phyloP scores from a whole-genome alignment of 2,113 vertebrate genomes.

The Microcebus murinus region DNA sequence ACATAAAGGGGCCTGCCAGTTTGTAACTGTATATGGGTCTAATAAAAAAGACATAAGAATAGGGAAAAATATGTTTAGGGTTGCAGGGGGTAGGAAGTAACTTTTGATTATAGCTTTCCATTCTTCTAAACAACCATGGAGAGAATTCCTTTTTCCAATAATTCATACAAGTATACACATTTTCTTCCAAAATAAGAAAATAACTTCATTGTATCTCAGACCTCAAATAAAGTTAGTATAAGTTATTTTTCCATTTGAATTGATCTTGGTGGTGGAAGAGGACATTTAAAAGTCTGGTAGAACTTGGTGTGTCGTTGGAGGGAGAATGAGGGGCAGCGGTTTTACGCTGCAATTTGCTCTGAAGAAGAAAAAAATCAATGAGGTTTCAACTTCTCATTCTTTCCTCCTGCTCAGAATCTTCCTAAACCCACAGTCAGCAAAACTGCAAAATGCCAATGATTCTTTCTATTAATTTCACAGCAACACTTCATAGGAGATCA shows the following conservation, averaged over 20 bases:
- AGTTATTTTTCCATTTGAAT: constrained; percentile 30
- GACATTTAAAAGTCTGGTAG: not conserved
- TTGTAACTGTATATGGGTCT: not conserved
- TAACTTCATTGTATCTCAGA: constrained; percentile 16
- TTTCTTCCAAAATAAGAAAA: constrained; percentile 51
- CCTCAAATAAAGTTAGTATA: constrained; percentile 6
- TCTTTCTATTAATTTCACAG: constrained; percentile 57
- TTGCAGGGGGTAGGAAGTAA: not conserved
- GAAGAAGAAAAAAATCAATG: constrained; percentile 1
- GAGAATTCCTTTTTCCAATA: not conserved
- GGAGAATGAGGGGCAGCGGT: not conserved
- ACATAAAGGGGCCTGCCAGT: not conserved
- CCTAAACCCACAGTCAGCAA: constrained; percentile 10
- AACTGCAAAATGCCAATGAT: constrained; percentile 1
- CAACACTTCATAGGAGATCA: not conserved
- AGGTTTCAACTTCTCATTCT: not conserved
- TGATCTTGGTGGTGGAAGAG: not conserved
- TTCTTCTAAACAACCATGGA: constrained; percentile 29
- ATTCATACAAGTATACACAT: not conserved
- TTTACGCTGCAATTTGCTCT: not conserved
- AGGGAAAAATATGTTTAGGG: not conserved
- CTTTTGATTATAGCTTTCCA: not conserved
- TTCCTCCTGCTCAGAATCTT: constrained; percentile 2
- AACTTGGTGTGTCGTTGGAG: not conserved
- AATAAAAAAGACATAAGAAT: constrained; percentile 6